Base-by-base conservation (phyloP, 2,888 invertebrate species). In the Caenorhabditis doughertyi region DNA sequence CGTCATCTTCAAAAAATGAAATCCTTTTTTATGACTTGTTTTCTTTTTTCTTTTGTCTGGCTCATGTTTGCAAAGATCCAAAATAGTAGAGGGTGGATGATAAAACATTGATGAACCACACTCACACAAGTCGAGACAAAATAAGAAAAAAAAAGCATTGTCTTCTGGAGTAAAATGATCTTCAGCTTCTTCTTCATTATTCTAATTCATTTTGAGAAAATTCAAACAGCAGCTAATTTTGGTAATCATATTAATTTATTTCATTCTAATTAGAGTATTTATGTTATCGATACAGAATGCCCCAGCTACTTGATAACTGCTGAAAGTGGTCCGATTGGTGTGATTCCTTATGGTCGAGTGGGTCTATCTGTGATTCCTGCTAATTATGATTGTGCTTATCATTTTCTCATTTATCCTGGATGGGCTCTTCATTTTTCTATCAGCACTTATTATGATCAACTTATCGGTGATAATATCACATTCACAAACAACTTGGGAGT, bases 351-450 rank as follows among this genome's bases (percentile, higher is more conserved):
- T 8, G 65, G 72, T 11, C 25, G 79, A 32, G 72, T 79, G 27
- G 79, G 79, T 16, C 21, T 79, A 53, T 79, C 79, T 21, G 79
- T 79, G 39, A 71, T 72, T n/a, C 79, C 79, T 18, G 58, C 72
- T 1, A 47, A 29, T 7, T 79, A 51, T 25, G 55, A 72, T 51
- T 79, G 79, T 29, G 21, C 53, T 0, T 79, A 79, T 67, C 49
- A 72, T 13, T 79, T 79, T 49, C 21, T 55, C 29, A 72, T 79
- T 7, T 60, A 58, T 21, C 58, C 79, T 9, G 79, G 79, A n/a
- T 79, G 58, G 72, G 79, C 72, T 16, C 62, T 79, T 8, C 79
- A 72, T 21, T 79, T 79, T 11, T 79, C 79, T 0, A 79, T 79
- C 51, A 72, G 72, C 58, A 79, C 79, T 18, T 65, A 79, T 44